Conservation (phyloP, 2,113 vertebrate genomes). For the Mionectes macconnelli region DNA sequence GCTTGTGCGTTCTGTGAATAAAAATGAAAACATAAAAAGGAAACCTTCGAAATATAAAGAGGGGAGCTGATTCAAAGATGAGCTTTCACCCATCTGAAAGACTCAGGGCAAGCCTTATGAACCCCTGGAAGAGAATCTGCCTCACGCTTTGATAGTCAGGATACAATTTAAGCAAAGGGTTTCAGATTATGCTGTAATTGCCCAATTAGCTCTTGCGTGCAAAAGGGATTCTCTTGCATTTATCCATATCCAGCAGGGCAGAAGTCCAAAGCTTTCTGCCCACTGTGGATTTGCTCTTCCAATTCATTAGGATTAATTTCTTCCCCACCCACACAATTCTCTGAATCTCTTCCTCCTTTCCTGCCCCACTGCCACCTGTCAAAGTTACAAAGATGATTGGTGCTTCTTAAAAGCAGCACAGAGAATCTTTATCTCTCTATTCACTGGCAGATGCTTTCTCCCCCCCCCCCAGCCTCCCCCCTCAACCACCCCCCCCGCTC, state of each 20-base stretch:
- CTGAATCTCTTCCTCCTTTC: constrained; percentile 13
- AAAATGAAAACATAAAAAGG: background rate
- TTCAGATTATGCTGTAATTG: constrained; percentile 23
- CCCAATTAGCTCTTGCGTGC: constrained; percentile 35
- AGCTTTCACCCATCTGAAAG: background rate
- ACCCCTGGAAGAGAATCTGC: background rate
- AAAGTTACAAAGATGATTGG: constrained; percentile 28
- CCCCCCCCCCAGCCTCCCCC: too few species aligned
- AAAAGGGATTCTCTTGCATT: constrained; percentile 41
- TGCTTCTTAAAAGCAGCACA: constrained; percentile 35
- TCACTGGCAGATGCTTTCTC: constrained; percentile 30
- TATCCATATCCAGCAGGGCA: constrained; percentile 39
- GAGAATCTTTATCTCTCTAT: constrained; percentile 25
- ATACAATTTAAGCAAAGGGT: background rate
- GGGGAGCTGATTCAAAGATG: background rate
- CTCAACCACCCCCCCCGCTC: background rate
- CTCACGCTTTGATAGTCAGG: background rate
- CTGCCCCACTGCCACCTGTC: constrained; percentile 45
- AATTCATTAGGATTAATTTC: constrained; percentile 66
- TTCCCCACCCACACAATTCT: constrained; percentile 41
- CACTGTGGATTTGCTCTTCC: constrained; percentile 43
- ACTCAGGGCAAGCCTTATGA: background rate
- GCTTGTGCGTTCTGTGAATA: background rate
- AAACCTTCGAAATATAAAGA: background rate
- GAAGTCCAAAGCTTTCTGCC: constrained; percentile 50